A percentile compares a stretch with the other conserved stretches of the same genome.
phyloP scores from a whole-genome alignment of 2,797 vertebrate species.

The Clangula hyemalis region DNA sequence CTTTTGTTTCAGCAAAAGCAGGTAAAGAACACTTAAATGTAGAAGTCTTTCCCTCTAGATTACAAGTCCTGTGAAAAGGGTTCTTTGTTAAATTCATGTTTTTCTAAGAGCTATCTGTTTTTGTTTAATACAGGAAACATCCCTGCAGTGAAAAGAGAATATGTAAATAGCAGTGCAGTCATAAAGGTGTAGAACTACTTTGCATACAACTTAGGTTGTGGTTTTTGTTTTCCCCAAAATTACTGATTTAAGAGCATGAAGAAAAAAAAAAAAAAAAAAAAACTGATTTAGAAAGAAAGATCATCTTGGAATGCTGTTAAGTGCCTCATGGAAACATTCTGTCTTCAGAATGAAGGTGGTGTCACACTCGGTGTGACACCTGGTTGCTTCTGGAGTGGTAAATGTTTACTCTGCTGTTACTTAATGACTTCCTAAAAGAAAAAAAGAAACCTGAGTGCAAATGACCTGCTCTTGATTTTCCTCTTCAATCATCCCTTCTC shows the following conservation, averaged over 20 bases:
- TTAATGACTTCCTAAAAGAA: background rate
- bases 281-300: background rate
- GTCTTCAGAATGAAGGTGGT: accelerated
- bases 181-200: background rate
- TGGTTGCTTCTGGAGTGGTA: background rate
- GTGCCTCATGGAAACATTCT: accelerated
- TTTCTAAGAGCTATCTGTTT: background rate
- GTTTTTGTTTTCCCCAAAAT: background rate
- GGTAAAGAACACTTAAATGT: background rate
- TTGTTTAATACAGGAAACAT: background rate
- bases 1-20: background rate
- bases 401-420: accelerated
- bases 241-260: background rate
- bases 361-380: accelerated
- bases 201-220: background rate
- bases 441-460: background rate
- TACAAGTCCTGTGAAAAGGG: background rate
- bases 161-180: background rate
- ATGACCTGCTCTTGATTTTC: background rate
- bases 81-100: background rate
- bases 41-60: background rate
- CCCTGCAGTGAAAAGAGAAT: background rate
- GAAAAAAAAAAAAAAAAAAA: background rate
- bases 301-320: background rate
- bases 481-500: background rate